These are phyloP conservation scores for Phaethornis superciliosus DNA, from an alignment of 2,113 vertebrate species.

Conservation along the genomic window DNA sequence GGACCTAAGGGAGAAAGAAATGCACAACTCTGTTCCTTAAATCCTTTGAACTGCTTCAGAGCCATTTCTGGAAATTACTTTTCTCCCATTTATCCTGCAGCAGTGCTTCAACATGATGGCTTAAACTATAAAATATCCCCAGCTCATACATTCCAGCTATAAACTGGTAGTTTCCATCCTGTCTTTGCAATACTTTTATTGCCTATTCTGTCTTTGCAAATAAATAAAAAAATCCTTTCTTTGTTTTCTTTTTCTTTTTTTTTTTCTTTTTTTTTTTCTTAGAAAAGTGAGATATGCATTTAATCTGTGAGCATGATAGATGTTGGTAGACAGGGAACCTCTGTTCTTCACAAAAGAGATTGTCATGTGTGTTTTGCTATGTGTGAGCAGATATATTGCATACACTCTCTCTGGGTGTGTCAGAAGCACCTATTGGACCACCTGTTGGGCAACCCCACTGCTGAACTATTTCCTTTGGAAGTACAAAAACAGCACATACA, in stretches of 20 bases:
- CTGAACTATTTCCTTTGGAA: neutral
- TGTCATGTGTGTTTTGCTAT: neutral
- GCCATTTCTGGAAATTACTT: neutral
- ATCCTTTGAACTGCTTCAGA: neutral
- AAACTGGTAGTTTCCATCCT: neutral
- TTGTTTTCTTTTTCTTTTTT: too few relatives aligned
- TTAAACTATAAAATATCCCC: neutral
- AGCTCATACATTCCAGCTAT: neutral
- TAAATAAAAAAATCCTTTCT: neutral
- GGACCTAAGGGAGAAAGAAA: neutral
- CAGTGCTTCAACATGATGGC: neutral
- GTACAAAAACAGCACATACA: accelerated
- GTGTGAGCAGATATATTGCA: neutral
- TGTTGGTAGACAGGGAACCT: neutral
- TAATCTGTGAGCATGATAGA: accelerated
- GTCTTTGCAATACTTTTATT: neutral
- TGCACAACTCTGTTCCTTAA: neutral
- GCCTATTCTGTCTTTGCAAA: neutral
- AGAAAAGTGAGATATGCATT: neutral
- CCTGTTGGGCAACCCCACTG: accelerated
- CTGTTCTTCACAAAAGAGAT: neutral
- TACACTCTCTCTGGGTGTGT: accelerated
- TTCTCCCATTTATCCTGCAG: neutral
- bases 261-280: neutral
- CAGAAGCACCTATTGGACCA: neutral